A percentile compares a stretch with the other conserved stretches of the same genome.
Evolutionary conservation across 2,797 vertebrate genomes (phyloP).

Genomic region (Acanthurus leucopareius): DNA sequence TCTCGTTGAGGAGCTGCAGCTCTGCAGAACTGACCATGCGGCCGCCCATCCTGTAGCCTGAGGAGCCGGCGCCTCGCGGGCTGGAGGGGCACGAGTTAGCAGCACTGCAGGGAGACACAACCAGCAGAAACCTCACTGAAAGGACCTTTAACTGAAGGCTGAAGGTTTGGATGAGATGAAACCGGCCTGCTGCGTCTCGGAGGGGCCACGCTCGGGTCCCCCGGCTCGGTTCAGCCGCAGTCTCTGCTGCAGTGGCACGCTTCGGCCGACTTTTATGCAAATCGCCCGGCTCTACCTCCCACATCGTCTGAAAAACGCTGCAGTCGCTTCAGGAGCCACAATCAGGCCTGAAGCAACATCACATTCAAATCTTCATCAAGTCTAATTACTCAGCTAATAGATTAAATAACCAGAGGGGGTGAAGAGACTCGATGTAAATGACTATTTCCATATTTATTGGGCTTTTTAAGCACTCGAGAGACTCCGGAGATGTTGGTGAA

Average conservation of each 20-base stretch:
- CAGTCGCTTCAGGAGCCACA: conserved; percentile 15
- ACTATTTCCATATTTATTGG: neutral
- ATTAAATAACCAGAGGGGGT: neutral
- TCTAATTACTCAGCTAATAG: neutral
- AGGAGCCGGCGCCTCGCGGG: conserved; percentile 95
- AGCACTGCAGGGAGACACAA: conserved; percentile 84
- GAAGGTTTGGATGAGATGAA: neutral
- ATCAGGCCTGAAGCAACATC: conserved; percentile 13
- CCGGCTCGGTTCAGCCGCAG: conserved; percentile 19
- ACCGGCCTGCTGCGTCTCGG: neutral
- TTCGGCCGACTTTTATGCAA: conserved; percentile 35
- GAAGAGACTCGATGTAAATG: neutral
- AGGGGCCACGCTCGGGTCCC: neutral
- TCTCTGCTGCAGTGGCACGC: conserved; percentile 46
- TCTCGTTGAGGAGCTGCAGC: conserved; percentile 94
- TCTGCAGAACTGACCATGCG: conserved; percentile 90
- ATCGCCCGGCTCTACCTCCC: neutral
- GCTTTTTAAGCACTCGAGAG: neutral
- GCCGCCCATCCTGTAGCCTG: conserved; percentile 94
- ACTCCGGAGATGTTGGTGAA: neutral
- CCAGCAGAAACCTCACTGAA: neutral
- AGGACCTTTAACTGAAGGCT: no score
- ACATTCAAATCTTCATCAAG: neutral
- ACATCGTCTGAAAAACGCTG: neutral
- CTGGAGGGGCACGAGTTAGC: conserved; percentile 98